Base-by-base conservation (phyloP, 2,113 vertebrate genomes). In the Penelope pileata region DNA sequence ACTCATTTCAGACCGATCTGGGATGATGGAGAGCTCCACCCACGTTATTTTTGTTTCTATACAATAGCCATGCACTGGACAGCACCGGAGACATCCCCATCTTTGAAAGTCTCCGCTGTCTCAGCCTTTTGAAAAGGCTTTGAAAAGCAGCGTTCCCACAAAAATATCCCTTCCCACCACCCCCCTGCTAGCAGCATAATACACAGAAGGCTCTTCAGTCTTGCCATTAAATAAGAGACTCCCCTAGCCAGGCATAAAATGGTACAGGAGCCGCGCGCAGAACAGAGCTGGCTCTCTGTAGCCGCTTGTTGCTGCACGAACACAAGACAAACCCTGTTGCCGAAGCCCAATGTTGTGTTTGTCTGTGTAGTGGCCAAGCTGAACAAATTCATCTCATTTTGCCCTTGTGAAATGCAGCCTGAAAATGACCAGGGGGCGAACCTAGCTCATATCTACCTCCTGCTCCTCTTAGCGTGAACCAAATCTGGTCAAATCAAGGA, bases 131-230 rank as follows among this genome's bases (percentile, higher is more conserved):
- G 40, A 91, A 84, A 88, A 88, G 90, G 84, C 92, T 96, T 90
- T 95, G 86, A 81, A 93, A 96, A 94, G 76, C 80, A 75, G 73
- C n/a, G 5, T 79, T 73, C 47, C 91, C 24, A 95, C 87, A 92
- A 85, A 95, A 91, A 53, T 82, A 78, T 36, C 76, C 94, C 48
- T 91, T 93, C 51, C 92, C 83, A 95, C 51, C 91, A 27, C 0
- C 10, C 70, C 56, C 86, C 13, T 59, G 22, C 48, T 4, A 38
- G 64, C 6, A 94, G 47, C 60, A 96, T 80, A 96, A 95, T 92
- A 5, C 95, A 96, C 93, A 97, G 91, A 96, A 29, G 93, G 70
- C 93, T 95, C 67, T 69, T 96, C 94, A 96, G 95, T 95, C n/a
- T 24, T 0, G 47, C 77, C 2, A 67, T 72, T 83, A 94, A 94